Percentiles rank a stretch among this genome's conserved stretches.
These are phyloP conservation scores for Chrosomus eos DNA, from an alignment of 2,797 vertebrate genomes.

Conservation along the genomic window DNA sequence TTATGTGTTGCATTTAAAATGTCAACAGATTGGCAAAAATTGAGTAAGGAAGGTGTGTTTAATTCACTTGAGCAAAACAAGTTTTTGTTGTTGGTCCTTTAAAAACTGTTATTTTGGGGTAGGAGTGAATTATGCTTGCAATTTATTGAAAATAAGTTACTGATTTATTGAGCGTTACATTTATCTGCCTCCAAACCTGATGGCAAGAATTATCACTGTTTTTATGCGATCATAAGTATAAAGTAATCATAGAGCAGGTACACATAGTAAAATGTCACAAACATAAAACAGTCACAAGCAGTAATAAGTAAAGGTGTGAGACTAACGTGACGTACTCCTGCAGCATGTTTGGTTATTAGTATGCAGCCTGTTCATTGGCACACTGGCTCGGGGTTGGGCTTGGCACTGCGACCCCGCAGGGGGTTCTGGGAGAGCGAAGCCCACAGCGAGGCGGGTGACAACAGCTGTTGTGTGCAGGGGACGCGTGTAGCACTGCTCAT, in stretches of 20 bases:
- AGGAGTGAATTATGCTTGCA: background rate
- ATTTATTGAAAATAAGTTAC: background rate
- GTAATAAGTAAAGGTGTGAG: constrained; percentile 32
- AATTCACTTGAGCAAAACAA: background rate
- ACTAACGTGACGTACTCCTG: constrained; percentile 17
- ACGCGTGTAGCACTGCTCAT: constrained; percentile 89
- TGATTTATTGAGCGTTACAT: background rate
- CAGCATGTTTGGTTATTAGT: constrained; percentile 43
- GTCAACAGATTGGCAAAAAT: background rate
- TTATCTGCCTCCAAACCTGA: background rate
- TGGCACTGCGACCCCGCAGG: constrained; percentile 54
- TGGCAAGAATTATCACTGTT: background rate
- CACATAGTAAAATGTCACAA: constrained; percentile 21
- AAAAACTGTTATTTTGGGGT: background rate
- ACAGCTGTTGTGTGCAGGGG: constrained; percentile 95
- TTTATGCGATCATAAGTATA: background rate
- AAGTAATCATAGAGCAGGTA: background rate
- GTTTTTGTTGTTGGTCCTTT: background rate
- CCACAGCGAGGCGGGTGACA: constrained; percentile 86
- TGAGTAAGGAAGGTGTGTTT: background rate
- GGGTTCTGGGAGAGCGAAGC: constrained; percentile 63
- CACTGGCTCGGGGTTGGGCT: constrained; percentile 43
- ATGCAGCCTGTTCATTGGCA: constrained; percentile 52
- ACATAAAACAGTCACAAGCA: background rate
- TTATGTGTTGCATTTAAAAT: background rate